Conservation (phyloP, 1,140 invertebrate species). For the Oryctes rhinoceros region DNA sequence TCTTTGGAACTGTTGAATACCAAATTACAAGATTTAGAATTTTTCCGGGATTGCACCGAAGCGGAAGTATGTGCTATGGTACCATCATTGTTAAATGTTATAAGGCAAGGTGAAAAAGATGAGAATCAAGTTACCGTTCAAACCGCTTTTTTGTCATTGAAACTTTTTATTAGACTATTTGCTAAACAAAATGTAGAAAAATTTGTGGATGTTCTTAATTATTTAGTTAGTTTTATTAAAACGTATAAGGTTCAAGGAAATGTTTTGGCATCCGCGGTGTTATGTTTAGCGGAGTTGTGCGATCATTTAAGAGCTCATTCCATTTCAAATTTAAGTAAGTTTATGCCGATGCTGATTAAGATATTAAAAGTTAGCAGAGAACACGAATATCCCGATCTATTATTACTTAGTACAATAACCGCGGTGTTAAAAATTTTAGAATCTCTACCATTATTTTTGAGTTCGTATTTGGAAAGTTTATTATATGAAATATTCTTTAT, state of each 20-base stretch:
- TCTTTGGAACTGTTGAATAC: conserved; percentile 84
- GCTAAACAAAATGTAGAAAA: conserved; percentile 69
- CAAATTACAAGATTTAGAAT: conserved; percentile 75
- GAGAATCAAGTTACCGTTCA: conserved; percentile 75
- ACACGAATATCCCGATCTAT: conserved; percentile 59
- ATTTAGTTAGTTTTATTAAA: conserved; percentile 69
- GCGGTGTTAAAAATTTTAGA: conserved; percentile 83
- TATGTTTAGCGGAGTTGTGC: conserved; percentile 84
- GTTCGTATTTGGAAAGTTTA: conserved; percentile 82
- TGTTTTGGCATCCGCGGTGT: conserved; percentile 75
- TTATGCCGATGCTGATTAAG: conserved; percentile 80
- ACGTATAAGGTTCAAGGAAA: conserved; percentile 70
- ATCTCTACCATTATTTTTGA: conserved; percentile 80
- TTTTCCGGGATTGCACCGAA: conserved; percentile 64
- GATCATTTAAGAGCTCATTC: conserved; percentile 77
- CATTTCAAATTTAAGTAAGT: conserved; percentile 74
- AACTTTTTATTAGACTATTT: conserved; percentile 78
- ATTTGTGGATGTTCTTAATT: conserved; percentile 72
- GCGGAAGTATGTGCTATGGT: conserved; percentile 67
- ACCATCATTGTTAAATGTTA: conserved; percentile 67
- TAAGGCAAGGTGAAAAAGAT: conserved; percentile 64
- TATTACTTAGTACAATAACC: conserved; percentile 67
- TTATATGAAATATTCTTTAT: conserved; percentile 71
- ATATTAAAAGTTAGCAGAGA: conserved; percentile 65
- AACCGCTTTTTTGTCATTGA: conserved; percentile 81